These are phyloP conservation scores for Budorcas taxicolor DNA, from an alignment of 2,113 vertebrate species.

Conservation along the genomic window DNA sequence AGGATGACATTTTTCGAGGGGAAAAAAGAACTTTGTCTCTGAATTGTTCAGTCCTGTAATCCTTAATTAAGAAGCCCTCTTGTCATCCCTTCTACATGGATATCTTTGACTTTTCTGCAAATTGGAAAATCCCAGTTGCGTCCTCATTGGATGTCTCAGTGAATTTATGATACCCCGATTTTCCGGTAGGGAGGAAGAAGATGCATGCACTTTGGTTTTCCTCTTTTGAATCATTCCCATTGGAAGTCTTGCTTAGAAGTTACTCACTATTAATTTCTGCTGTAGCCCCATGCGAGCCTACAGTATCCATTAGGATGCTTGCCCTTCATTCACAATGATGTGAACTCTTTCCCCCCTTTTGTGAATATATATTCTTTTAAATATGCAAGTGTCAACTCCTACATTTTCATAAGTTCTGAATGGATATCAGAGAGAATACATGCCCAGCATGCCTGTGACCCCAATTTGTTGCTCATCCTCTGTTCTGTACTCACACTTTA, in stretches of 20 bases:
- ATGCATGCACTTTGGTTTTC: neutral
- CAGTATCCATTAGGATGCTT: neutral
- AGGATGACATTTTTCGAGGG: neutral
- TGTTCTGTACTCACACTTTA: conserved; percentile 18
- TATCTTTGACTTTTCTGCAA: neutral
- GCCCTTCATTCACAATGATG: neutral
- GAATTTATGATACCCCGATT: neutral
- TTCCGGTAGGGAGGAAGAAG: neutral
- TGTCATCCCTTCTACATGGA: neutral
- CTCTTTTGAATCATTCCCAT: neutral
- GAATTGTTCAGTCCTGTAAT: neutral
- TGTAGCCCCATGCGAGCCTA: neutral
- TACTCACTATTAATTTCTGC: neutral
- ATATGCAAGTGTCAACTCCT: neutral
- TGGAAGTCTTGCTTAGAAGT: neutral
- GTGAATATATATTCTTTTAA: neutral
- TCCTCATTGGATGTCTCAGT: neutral
- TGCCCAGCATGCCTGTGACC: neutral
- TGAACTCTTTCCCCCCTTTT: neutral
- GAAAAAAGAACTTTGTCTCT: neutral
- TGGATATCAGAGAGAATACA: neutral
- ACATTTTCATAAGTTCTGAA: conserved; percentile 28
- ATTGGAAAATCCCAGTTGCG: neutral
- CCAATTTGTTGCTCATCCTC: conserved; percentile 28
- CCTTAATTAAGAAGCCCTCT: neutral